Conservation (phyloP, 2,888 invertebrate species). For the Drosophila subsilvestris region DNA sequence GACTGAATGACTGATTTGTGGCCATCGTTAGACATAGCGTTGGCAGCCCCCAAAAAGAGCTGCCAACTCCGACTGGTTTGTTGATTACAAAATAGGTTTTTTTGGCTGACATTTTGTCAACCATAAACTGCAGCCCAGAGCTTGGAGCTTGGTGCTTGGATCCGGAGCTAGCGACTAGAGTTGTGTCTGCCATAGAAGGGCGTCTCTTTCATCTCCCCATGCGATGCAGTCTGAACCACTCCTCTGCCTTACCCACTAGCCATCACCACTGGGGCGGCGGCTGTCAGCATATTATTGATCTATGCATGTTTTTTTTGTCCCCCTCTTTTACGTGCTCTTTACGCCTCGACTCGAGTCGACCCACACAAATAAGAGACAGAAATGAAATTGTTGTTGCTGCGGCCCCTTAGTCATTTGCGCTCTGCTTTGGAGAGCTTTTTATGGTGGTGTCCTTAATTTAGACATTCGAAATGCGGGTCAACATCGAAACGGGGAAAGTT, state of each 20-base stretch:
- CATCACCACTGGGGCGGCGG: conserved; percentile 27
- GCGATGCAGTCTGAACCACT: conserved; percentile 6
- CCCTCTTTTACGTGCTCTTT: conserved; percentile 23
- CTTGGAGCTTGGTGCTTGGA: conserved; percentile 28
- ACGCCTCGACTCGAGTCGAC: neutral
- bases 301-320: conserved; percentile 52
- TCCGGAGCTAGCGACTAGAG: conserved; percentile 17
- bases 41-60: conserved; percentile 17
- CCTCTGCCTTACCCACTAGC: conserved; percentile 13
- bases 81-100: conserved; percentile 66
- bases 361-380: neutral
- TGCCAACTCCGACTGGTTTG: conserved; percentile 27
- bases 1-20: conserved; percentile 68
- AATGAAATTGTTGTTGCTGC: conserved; percentile 12
- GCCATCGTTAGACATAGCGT: conserved; percentile 42
- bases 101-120: conserved; percentile 68
- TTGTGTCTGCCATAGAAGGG: conserved; percentile 54
- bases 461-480: conserved; percentile 74
- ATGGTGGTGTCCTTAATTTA: conserved; percentile 77
- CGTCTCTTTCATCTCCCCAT: conserved; percentile 42
- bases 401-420: conserved; percentile 46
- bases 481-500: conserved; percentile 45
- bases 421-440: conserved; percentile 61
- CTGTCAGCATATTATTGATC: conserved; percentile 73
- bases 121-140: conserved; percentile 49